Evolutionary conservation across 2,888 invertebrate species (phyloP), one percentile per base, ranked within the genome.

Genomic region (Pristionchus japonicus): DNA sequence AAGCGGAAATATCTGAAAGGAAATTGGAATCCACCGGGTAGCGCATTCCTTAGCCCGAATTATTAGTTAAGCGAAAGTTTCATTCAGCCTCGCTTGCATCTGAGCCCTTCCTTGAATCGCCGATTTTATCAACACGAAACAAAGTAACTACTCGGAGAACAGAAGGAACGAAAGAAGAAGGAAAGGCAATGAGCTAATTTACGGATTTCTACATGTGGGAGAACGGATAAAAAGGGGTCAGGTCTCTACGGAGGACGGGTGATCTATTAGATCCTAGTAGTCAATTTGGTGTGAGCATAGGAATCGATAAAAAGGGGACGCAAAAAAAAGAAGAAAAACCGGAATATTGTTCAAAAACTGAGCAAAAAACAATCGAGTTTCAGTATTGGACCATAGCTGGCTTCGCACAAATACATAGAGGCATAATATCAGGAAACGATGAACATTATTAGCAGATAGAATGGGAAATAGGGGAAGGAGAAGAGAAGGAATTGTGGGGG

Each of bases 111-210:
- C 34, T 67, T 67, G 67, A 34, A 67, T 67, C 67, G 67, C 67
- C 67, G 67, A 67, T 67, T 67, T 67, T 67, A 67, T 67, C 67
- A 67, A 67, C 67, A 67, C 67, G 67, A 67, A 67, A 67, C 67
- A 67, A 67, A 67, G 67, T 34, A 67, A 67, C 67, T 67, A 67
- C 67, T 67, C 67, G 67, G 67, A n/a, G n/a, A 67, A 34, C 57
- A 57, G n/a, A 57, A 57, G 57, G 23, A 57, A n/a, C 23, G 67
- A 67, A 31, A 67, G 23, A 67, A 67, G 67, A 23, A 15, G 31
- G 31, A 67, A 64, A 49, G n/a, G n/a, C n/a, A 52, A 57, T n/a
- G 57, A n/a, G 57, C 20, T 57, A 57, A 67, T 67, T 67, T 67
- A 67, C 31, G 67, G 34, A 34, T 67, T 34, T 34, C 34, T 67